These are phyloP conservation scores for Branchinecta sandiegonensis DNA, from an alignment of 2,888 invertebrate genomes.

Conservation along the genomic window DNA sequence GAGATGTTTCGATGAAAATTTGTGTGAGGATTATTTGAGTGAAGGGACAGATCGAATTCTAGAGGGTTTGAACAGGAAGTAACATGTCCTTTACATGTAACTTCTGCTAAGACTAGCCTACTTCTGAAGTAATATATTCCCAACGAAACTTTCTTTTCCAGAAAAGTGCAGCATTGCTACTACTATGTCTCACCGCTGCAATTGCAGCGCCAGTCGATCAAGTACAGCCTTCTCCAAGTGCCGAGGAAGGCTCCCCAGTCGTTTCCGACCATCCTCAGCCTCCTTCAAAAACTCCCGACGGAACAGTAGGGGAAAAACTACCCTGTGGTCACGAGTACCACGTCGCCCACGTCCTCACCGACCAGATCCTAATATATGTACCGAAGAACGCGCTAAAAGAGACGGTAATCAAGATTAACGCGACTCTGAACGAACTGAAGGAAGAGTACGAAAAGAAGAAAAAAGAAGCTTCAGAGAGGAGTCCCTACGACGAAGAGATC, in stretches of 20 bases:
- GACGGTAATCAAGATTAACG: neutral
- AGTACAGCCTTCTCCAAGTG: neutral
- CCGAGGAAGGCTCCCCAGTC: neutral
- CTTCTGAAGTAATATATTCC: too few species aligned
- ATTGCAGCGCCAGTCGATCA: neutral
- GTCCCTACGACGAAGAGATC: neutral
- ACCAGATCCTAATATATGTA: neutral
- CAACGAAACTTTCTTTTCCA: too few species aligned
- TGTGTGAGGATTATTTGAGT: too few species aligned
- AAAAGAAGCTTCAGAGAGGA: neutral
- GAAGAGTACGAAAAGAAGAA: conserved; percentile 4
- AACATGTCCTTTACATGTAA: too few species aligned
- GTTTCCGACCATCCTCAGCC: neutral
- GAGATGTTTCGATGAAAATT: too few species aligned
- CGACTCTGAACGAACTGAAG: neutral
- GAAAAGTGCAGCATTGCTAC: too few species aligned
- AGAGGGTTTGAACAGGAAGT: too few species aligned
- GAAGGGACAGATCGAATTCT: too few species aligned
- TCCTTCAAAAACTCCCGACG: too few species aligned
- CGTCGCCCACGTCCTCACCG: conserved; percentile 2
- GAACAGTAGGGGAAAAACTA: neutral
- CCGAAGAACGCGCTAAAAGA: conserved; percentile 1
- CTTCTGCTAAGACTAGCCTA: too few species aligned
- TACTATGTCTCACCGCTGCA: neutral
- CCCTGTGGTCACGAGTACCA: conserved; percentile 10